phyloP scores from a whole-genome alignment of 2,888 invertebrate genomes.

The Caenorhabditis zanzibari region DNA sequence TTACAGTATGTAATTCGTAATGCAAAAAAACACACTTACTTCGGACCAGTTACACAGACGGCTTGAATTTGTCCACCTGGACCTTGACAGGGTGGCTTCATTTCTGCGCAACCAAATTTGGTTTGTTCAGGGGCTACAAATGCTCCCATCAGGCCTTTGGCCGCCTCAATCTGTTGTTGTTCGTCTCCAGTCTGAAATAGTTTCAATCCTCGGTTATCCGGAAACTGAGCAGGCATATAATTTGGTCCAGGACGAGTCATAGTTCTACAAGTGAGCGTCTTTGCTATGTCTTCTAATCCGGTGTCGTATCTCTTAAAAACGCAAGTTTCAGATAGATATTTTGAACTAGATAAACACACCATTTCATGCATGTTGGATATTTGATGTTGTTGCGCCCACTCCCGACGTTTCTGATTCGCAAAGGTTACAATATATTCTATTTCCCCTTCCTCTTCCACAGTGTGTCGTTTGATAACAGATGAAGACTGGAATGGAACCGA shows the following conservation, averaged over 20 bases:
- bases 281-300: not conserved
- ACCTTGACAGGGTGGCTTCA: too few relatives aligned
- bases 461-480: too few relatives aligned
- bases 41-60: too few relatives aligned
- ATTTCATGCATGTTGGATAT: not conserved
- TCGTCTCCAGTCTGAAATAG: not conserved
- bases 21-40: too few relatives aligned
- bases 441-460: too few relatives aligned
- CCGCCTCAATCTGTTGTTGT: not conserved
- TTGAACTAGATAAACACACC: not conserved
- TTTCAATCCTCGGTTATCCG: not conserved
- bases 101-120: too few relatives aligned
- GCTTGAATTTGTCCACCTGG: too few relatives aligned
- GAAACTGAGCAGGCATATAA: not conserved
- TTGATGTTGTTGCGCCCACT: not conserved
- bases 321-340: not conserved
- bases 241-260: not conserved
- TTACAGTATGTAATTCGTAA: too few relatives aligned
- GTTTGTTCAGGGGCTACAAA: too few relatives aligned
- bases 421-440: too few relatives aligned
- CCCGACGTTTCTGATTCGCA: not conserved
- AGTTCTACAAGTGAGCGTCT: not conserved
- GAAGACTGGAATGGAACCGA: too few relatives aligned
- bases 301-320: not conserved
- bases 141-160: too few relatives aligned